phyloP scores from a whole-genome alignment of 2,888 invertebrate genomes.

The Lepidocyrtoides sp. region DNA sequence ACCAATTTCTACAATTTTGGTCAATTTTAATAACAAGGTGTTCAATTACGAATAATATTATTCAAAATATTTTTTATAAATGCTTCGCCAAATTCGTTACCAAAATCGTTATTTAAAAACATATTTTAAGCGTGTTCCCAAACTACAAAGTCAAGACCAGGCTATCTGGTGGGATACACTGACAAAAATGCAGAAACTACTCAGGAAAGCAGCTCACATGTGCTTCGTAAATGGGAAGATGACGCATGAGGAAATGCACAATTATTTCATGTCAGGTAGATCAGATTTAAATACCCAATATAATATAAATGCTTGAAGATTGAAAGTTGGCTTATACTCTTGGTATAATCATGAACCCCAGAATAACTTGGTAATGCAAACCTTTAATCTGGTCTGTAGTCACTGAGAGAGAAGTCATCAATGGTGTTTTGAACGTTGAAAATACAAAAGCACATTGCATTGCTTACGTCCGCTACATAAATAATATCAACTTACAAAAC shows the following conservation, averaged over 20 bases:
- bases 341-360: too few species aligned
- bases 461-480: slow-evolving; percentile 95
- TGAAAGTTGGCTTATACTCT: not conserved
- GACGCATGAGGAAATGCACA: slow-evolving; percentile 97
- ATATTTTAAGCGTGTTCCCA: slow-evolving; percentile 92
- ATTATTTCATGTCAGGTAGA: slow-evolving; percentile 99
- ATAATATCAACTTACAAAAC: slow-evolving; percentile 98
- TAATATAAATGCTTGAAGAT: not conserved
- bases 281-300: slow-evolving; percentile 1
- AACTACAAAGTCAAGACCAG: slow-evolving; percentile 97
- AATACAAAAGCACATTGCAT: slow-evolving; percentile 98
- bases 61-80: too few species aligned
- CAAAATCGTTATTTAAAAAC: not conserved
- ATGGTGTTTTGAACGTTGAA: slow-evolving; percentile 96
- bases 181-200: slow-evolving; percentile 97
- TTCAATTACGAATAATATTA: not conserved
- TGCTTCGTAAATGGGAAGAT: slow-evolving; percentile 94
- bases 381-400: slow-evolving; percentile 89
- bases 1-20: slow-evolving; percentile 98
- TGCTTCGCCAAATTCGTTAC: too few species aligned
- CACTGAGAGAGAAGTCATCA: slow-evolving; percentile 98
- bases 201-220: slow-evolving; percentile 96
- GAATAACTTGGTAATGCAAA: not conserved
- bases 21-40: slow-evolving; percentile 99
- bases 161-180: slow-evolving; percentile 99